Base-by-base conservation (phyloP, 2,113 vertebrate species). In the Lethenteron camtschaticum region DNA sequence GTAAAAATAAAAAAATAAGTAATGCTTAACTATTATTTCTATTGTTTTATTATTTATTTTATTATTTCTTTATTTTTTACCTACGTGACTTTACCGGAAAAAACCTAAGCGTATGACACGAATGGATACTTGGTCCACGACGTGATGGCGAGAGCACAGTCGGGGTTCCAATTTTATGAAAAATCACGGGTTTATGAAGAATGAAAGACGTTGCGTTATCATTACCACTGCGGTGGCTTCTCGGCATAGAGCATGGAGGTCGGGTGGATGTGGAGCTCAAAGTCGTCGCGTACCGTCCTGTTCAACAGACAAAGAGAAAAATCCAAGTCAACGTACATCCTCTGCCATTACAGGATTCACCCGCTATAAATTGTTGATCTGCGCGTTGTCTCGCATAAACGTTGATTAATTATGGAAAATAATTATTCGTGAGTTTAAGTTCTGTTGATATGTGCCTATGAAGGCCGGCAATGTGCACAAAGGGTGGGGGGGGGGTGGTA, bases 221-320 rank as follows among this genome's bases (percentile, higher is more conserved):
- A 85, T 81, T 71, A 99, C 94, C 92, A 99, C 77, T 92, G 90
- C 55, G 91, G 88, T 7, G 91, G 89, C 73, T 92, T 99, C 80
- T 99, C 94, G 10, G 83, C 87, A 7, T 85, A 97, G 20, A 99
- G 76, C 71, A 97, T 90, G 0, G 92, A 96, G 9, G 84, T 87
- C 2, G 94, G 92, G 73, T 99, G 94, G 74, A 97, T 96, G 69
- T 90, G 84, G 13, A 99, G 84, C 69, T 97, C 94, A 1, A 92
- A 85, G 59, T 95, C 92, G 3, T 99, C 94, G 71, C 90, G 84
- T 78, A 96, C 85, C 24, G 92, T 96, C 83, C 90, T 99, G 74
- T 58, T 68, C 13, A 75, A 76, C 57, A 58, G 69, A 74, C 9
- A 76, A 8, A 63, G 79, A 69, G 68, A 69, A 0, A 71, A 71